phyloP scores from a whole-genome alignment of 2,797 vertebrate species.

The Tinamus major region DNA sequence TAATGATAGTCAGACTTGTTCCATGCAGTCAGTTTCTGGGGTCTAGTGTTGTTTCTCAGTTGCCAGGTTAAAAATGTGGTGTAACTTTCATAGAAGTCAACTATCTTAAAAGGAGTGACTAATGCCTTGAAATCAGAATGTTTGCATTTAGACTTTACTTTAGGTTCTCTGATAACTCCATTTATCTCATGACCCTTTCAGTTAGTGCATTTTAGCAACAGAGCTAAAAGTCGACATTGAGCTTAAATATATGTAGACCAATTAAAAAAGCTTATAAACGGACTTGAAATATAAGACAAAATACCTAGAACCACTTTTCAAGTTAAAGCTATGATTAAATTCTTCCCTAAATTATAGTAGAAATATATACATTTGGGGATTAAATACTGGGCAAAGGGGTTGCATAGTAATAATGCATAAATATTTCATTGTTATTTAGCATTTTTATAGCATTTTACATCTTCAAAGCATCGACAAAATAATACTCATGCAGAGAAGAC shows the following conservation, averaged over 20 bases:
- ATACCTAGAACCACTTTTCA: background rate
- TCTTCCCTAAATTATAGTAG: background rate
- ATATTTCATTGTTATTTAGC: background rate
- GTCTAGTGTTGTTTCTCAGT: background rate
- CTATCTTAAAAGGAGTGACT: background rate
- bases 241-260: background rate
- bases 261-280: background rate
- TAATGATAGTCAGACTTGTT: background rate
- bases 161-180: background rate
- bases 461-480: background rate
- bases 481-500: background rate
- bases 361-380: background rate
- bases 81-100: background rate
- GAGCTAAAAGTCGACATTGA: background rate
- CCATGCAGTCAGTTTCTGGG: background rate
- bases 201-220: constrained; percentile 23
- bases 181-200: background rate
- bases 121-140: background rate
- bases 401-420: background rate
- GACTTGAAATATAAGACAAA: background rate
- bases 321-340: background rate
- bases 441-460: background rate
- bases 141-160: background rate
- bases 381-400: background rate
- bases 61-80: background rate